Conservation (phyloP, 2,797 vertebrate species). For the Crypturellus tataupa region DNA sequence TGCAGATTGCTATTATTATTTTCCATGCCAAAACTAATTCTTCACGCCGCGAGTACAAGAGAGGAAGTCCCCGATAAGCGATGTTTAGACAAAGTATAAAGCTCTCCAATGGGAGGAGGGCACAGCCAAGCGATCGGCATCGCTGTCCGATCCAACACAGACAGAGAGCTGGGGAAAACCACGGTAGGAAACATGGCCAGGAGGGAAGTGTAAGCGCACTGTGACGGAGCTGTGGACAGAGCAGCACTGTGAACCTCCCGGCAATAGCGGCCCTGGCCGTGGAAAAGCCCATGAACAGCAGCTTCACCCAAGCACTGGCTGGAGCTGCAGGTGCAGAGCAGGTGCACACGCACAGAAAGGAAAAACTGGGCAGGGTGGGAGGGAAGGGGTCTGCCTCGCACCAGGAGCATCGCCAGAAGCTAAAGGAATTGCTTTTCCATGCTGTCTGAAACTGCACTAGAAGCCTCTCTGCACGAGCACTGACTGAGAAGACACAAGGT, state of each 20-base stretch:
- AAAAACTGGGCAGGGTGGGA: neutral
- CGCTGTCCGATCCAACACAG: neutral
- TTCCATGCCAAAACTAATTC: conserved; percentile 20
- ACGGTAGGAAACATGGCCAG: neutral
- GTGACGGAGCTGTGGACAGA: neutral
- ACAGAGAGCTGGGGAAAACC: neutral
- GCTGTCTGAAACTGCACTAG: neutral
- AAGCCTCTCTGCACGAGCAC: neutral
- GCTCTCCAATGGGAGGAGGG: neutral
- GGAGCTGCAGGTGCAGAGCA: neutral
- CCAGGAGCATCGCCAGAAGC: neutral
- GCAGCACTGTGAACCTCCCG: neutral
- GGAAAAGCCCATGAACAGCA: neutral
- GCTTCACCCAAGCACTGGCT: neutral
- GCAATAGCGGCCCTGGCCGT: neutral
- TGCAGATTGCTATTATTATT: conserved; percentile 9
- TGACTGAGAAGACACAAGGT: neutral
- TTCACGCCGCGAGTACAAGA: accelerated
- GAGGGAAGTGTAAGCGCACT: neutral
- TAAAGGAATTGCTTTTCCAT: neutral
- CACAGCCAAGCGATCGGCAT: neutral
- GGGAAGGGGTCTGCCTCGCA: neutral
- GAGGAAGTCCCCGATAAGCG: conserved; percentile 53
- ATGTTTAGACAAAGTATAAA: conserved; percentile 22
- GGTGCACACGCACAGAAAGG: neutral